Conservation (phyloP, 2,888 invertebrate species). For the Chrysolina oricalcia region DNA sequence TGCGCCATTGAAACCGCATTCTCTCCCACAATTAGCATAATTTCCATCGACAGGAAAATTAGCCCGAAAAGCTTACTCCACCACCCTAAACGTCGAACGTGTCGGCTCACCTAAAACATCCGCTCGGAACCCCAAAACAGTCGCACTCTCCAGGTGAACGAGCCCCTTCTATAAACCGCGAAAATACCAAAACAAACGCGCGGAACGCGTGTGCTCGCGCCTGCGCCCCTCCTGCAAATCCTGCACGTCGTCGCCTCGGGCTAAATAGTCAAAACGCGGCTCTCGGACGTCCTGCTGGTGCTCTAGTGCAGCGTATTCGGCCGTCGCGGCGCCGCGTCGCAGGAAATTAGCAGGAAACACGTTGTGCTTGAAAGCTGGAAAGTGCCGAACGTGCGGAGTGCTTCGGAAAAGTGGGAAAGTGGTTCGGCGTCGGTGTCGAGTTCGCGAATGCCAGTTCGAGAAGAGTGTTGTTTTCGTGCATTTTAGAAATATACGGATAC, state of each 20-base stretch:
- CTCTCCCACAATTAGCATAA: not conserved
- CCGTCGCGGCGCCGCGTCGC: slow-evolving; percentile 15
- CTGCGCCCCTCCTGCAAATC: not conserved
- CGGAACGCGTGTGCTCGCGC: slow-evolving; percentile 10
- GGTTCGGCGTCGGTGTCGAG: not conserved
- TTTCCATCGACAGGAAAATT: not conserved
- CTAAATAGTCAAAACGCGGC: slow-evolving; percentile 24
- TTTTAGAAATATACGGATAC: not conserved
- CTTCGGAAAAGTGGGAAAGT: not conserved
- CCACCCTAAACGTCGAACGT: not conserved
- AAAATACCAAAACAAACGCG: slow-evolving; percentile 23
- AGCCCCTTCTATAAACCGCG: slow-evolving; percentile 11
- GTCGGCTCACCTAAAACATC: not conserved
- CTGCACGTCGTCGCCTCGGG: slow-evolving; percentile 29
- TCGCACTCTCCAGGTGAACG: slow-evolving; percentile 7
- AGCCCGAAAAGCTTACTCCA: not conserved
- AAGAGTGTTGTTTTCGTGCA: no score
- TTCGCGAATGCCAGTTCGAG: not conserved
- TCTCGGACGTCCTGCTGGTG: slow-evolving; percentile 12
- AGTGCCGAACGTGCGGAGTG: not conserved
- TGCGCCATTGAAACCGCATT: not conserved
- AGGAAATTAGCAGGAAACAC: slow-evolving; percentile 1
- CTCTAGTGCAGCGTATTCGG: slow-evolving; percentile 19
- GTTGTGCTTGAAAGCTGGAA: not conserved
- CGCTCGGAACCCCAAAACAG: not conserved